Base-by-base conservation (phyloP, 2,113 vertebrate species). In the Cottus gobio region DNA sequence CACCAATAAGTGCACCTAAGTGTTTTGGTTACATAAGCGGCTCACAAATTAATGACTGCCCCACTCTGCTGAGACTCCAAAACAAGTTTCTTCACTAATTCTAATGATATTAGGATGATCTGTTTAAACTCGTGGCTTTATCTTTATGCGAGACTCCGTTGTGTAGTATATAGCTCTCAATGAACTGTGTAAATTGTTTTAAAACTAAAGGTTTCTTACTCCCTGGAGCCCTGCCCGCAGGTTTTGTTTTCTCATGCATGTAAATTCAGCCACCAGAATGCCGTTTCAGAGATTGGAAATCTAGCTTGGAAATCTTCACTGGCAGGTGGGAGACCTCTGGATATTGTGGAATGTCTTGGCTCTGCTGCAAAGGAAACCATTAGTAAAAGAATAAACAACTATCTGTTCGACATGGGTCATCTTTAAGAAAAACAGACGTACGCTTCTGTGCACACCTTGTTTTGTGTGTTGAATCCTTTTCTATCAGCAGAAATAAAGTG, bases 311-410 rank as follows among this genome's bases (percentile, higher is more conserved):
- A 77, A 76, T 82, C 73, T 72, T 78, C 50, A 46, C 83, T 78
- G 63, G 67, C 89, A 93, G 91, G 80, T 90, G 72, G 81, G 85
- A 91, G 77, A 79, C 83, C 75, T 89, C 85, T 82, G 84, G 87
- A 90, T 87, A 88, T 80, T 75, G 63, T 83, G 79, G 76, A 88
- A 88, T 89, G 81, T 84, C 74, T 86, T 90, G 85, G 88, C 85
- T 74, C 75, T 30, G 61, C 37, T 80, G 60, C 7, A 42, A 79
- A 85, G 69, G 76, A 86, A 89, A 74, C 65, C 71, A 78, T 67
- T 42, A 71, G 81, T 73, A 73, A 82, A 70, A 76, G 57, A 39
- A 34, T 36, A 54, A 24, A 12, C n/a, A 24, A 83, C 52, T 63
- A 72, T 85, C 62, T 71, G 18, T 62, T 44, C 37, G 82, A 20